Percentiles rank a stretch among this genome's conserved stretches.
Evolutionary conservation across 2,113 vertebrate genomes (phyloP).

Genomic region (Psammodynastes pulverulentus): DNA sequence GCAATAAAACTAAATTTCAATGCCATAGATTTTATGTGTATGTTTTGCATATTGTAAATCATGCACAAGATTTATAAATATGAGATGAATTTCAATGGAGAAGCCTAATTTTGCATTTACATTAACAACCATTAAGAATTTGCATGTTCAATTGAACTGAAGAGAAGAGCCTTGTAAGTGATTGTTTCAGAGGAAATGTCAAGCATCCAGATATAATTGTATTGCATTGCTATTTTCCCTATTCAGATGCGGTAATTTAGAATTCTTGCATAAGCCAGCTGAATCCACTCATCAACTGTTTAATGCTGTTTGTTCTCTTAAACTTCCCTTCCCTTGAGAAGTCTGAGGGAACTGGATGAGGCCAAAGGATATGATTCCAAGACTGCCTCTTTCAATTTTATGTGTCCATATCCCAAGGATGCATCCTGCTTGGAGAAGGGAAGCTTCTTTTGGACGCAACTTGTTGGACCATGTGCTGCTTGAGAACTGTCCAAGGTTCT

Average conservation of each 20-base stretch:
- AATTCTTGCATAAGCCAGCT: neutral
- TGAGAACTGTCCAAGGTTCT: constrained; percentile 4
- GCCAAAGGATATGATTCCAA: neutral
- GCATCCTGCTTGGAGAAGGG: neutral
- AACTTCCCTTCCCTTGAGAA: neutral
- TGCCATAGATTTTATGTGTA: neutral
- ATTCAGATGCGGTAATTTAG: neutral
- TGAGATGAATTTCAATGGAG: neutral
- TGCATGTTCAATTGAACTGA: neutral
- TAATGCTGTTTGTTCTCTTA: neutral
- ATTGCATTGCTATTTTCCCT: neutral
- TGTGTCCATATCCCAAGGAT: neutral
- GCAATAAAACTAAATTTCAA: neutral
- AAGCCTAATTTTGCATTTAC: neutral
- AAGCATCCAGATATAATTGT: neutral
- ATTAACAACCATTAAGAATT: neutral
- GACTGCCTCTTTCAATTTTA: neutral
- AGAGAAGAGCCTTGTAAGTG: neutral
- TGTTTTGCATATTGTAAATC: neutral
- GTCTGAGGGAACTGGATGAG: neutral
- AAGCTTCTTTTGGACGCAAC: neutral
- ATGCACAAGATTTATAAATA: neutral
- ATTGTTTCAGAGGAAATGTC: neutral
- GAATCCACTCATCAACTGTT: neutral
- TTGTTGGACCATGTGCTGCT: neutral